Evolutionary conservation across 2,113 vertebrate species (phyloP).

Genomic region (Podocnemis expansa): DNA sequence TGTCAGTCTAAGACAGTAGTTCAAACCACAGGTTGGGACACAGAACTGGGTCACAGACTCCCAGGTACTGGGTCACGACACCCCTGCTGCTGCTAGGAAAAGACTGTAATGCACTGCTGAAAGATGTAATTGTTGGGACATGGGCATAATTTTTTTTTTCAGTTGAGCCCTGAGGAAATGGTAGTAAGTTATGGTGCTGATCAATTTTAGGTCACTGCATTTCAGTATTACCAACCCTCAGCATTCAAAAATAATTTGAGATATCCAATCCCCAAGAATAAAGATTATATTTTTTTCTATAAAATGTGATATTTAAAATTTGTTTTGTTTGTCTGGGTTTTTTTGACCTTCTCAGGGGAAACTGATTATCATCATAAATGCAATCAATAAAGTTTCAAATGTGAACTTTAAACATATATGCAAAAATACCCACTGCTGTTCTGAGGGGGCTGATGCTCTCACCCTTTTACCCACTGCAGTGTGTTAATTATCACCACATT

Average conservation of each 20-base stretch:
- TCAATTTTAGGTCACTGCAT: background rate
- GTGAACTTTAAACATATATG: conserved; percentile 12
- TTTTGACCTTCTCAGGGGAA: background rate
- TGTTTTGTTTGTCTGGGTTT: too few species aligned
- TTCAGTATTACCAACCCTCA: background rate
- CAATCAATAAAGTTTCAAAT: conserved; percentile 19
- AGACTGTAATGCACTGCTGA: too few species aligned
- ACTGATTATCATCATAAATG: background rate
- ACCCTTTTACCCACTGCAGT: background rate
- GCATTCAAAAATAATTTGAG: background rate
- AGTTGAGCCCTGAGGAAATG: too few species aligned
- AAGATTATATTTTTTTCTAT: background rate
- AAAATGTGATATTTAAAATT: background rate
- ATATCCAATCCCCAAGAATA: too few species aligned
- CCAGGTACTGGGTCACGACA: too few species aligned
- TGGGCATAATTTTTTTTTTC: too few species aligned
- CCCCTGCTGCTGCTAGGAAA: too few species aligned
- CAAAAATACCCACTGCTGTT: background rate
- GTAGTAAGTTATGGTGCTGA: background rate
- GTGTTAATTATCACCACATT: background rate
- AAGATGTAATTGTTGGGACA: too few species aligned
- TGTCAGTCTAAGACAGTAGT: too few species aligned
- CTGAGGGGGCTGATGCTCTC: background rate
- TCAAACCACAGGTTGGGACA: too few species aligned
- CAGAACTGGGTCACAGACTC: too few species aligned